These are phyloP conservation scores for Epizoanthus rinbou DNA, from an alignment of 92 coral and sea anemone genomes.

Conservation along the genomic window DNA sequence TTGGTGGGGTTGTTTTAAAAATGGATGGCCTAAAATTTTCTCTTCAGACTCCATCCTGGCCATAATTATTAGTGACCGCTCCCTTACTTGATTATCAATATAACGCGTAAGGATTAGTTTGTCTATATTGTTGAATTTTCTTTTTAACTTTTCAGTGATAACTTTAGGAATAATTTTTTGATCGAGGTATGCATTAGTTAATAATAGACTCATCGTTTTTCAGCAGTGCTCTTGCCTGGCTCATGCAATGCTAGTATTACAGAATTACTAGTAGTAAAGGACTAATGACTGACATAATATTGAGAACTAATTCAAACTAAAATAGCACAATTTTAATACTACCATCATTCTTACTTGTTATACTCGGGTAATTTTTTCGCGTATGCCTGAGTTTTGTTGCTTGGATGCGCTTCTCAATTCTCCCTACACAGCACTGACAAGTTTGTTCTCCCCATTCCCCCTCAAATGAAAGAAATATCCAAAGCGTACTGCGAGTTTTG, in stretches of 20 bases:
- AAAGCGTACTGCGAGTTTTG: neutral
- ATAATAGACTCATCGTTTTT: neutral
- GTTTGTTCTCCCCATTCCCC: neutral
- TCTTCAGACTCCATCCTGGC: neutral
- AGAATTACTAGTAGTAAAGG: no score
- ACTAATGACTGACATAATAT: neutral
- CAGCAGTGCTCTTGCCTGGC: neutral
- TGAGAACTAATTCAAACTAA: neutral
- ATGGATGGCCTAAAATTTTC: neutral
- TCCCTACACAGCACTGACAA: neutral
- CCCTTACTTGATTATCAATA: neutral
- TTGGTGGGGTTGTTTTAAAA: slow-evolving; percentile 3
- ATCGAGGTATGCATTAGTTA: slow-evolving; percentile 1
- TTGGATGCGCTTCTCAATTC: neutral
- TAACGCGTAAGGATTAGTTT: no score
- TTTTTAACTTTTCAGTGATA: neutral
- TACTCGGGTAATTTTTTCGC: neutral
- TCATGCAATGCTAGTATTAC: slow-evolving; percentile 1
- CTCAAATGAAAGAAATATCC: neutral
- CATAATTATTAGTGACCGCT: neutral
- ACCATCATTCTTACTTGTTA: neutral
- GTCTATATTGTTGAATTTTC: slow-evolving; percentile 1
- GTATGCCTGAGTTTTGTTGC: neutral
- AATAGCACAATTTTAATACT: neutral
- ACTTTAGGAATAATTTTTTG: neutral